Conservation (phyloP, 2,888 invertebrate species). For the Sphecodes monilicornis region DNA sequence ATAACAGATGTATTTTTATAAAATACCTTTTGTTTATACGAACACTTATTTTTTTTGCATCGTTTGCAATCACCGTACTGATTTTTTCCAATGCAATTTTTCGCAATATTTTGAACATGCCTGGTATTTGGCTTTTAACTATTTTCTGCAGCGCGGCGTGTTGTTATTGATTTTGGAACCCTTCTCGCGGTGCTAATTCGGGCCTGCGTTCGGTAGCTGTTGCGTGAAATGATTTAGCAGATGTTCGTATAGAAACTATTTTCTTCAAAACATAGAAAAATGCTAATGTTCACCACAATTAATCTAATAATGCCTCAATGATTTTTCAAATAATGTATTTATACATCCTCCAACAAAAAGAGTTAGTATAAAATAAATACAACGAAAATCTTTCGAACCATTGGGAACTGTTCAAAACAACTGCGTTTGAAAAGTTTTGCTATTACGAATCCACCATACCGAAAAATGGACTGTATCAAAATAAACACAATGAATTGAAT, state of each 20-base stretch:
- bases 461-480: neutral
- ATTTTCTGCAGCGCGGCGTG: no score
- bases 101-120: neutral
- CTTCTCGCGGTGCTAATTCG: slow-evolving; percentile 2
- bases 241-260: neutral
- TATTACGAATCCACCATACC: neutral
- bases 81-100: neutral
- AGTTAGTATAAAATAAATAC: neutral
- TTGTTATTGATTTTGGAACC: neutral
- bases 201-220: neutral
- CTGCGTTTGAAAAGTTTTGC: neutral
- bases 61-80: no score
- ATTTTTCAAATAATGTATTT: neutral
- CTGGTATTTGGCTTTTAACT: neutral
- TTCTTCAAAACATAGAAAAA: neutral
- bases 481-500: neutral
- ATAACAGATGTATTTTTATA: no score
- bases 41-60: no score
- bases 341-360: neutral
- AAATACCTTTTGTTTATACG: no score
- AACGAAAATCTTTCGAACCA: neutral
- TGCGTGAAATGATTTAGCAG: neutral
- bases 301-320: neutral
- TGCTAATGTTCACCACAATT: neutral
- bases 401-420: neutral